A percentile compares a stretch with the other conserved stretches of the same genome.
These are phyloP conservation scores for Cygnus buccinator DNA, from an alignment of 2,113 vertebrate species.

Conservation along the genomic window DNA sequence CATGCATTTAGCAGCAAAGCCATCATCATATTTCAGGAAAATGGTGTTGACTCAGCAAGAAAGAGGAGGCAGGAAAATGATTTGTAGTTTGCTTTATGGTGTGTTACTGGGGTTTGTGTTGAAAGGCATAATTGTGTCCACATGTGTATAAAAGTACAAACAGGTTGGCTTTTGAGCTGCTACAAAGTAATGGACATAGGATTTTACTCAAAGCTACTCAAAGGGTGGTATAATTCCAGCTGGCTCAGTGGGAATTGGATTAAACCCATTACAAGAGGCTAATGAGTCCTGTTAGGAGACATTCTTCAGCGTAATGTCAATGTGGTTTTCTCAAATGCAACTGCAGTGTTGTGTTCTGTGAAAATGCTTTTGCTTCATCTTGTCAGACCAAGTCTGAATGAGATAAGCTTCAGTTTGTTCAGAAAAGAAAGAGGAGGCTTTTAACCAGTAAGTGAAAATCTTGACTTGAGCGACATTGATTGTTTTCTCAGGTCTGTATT, in stretches of 20 bases:
- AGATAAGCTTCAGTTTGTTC: neutral
- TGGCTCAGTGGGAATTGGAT: neutral
- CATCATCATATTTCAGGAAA: fast-evolving
- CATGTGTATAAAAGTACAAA: neutral
- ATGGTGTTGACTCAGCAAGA: neutral
- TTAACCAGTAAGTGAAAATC: neutral
- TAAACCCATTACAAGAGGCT: neutral
- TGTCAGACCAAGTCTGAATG: neutral
- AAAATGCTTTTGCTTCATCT: neutral
- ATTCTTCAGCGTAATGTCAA: neutral
- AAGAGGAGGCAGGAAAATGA: neutral
- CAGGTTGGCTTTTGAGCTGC: neutral
- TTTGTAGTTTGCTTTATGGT: neutral
- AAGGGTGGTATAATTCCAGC: neutral
- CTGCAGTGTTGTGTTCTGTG: neutral
- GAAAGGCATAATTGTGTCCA: neutral
- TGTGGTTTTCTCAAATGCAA: neutral
- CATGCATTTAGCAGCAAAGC: neutral
- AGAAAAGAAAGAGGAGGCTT: neutral
- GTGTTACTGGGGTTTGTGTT: neutral
- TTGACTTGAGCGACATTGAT: neutral
- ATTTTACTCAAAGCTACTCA: neutral
- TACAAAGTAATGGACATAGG: neutral
- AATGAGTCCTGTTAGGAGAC: fast-evolving
- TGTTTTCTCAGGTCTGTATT: neutral